phyloP scores from a whole-genome alignment of 2,113 vertebrate genomes.

The Albula glossodonta region DNA sequence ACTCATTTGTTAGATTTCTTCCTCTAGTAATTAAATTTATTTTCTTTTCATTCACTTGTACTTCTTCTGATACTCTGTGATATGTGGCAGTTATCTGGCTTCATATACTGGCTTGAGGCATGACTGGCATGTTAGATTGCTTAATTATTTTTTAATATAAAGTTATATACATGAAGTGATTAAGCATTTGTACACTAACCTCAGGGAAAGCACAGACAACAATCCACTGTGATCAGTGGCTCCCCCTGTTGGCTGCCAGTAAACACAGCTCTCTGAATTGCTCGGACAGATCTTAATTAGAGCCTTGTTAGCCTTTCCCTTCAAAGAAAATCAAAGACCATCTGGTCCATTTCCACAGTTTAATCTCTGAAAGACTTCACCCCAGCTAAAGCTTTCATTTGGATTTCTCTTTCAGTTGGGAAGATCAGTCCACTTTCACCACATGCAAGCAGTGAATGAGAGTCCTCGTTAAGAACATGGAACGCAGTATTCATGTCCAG shows the following conservation, averaged over 20 bases:
- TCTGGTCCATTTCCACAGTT: conserved; percentile 10
- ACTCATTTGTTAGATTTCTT: too few species aligned
- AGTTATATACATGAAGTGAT: neutral
- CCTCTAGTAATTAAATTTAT: too few species aligned
- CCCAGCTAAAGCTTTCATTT: conserved; percentile 21
- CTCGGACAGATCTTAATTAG: conserved; percentile 20
- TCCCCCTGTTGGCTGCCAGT: neutral
- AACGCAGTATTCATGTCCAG: neutral
- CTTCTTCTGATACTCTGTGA: too few species aligned
- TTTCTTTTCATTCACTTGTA: too few species aligned
- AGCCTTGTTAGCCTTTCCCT: conserved; percentile 29
- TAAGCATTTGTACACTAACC: neutral
- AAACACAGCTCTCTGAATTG: conserved; percentile 9
- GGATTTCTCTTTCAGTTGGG: conserved; percentile 25
- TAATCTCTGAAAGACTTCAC: conserved; percentile 20
- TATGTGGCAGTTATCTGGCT: too few species aligned
- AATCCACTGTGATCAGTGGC: neutral
- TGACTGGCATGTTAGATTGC: too few species aligned
- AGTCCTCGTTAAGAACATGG: conserved; percentile 12
- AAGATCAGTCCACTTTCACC: neutral
- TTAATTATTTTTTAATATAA: neutral
- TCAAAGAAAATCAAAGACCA: conserved; percentile 28
- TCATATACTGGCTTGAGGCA: too few species aligned
- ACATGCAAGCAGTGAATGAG: neutral
- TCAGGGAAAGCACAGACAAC: neutral